Conservation (phyloP, 2,888 invertebrate genomes). For the Nephrotoma flavescens region DNA sequence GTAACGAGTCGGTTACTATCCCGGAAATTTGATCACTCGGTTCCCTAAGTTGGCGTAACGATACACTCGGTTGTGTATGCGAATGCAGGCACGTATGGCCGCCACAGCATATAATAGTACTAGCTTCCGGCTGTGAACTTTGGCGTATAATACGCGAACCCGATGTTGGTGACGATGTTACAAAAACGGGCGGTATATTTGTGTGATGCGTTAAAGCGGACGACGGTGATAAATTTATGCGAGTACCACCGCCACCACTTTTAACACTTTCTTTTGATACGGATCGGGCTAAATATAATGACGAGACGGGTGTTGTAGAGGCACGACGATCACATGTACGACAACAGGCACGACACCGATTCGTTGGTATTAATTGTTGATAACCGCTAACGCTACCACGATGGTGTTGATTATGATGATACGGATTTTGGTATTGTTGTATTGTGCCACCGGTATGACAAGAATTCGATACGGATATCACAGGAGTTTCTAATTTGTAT, state of each 20-base stretch:
- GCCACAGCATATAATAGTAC: constrained; percentile 35
- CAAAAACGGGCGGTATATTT: constrained; percentile 50
- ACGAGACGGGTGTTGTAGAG: constrained; percentile 63
- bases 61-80: constrained; percentile 61
- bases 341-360: constrained; percentile 41
- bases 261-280: constrained; percentile 70
- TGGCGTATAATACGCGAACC: constrained; percentile 67
- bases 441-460: background rate
- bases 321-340: constrained; percentile 64
- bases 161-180: constrained; percentile 50
- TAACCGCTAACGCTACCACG: constrained; percentile 48
- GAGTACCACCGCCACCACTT: constrained; percentile 33
- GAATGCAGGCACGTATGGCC: constrained; percentile 49
- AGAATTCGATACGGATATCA: constrained; percentile 35
- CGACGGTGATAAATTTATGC: constrained; percentile 38
- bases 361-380: constrained; percentile 52
- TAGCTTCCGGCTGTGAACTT: constrained; percentile 32
- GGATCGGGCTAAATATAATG: constrained; percentile 65
- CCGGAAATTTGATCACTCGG: constrained; percentile 80
- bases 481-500: constrained; percentile 39
- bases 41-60: constrained; percentile 64
- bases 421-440: background rate
- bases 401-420: constrained; percentile 21
- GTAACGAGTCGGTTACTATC: constrained; percentile 87
- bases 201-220: constrained; percentile 19